phyloP scores from a whole-genome alignment of 2,113 vertebrate species.

The Ondatra zibethicus region DNA sequence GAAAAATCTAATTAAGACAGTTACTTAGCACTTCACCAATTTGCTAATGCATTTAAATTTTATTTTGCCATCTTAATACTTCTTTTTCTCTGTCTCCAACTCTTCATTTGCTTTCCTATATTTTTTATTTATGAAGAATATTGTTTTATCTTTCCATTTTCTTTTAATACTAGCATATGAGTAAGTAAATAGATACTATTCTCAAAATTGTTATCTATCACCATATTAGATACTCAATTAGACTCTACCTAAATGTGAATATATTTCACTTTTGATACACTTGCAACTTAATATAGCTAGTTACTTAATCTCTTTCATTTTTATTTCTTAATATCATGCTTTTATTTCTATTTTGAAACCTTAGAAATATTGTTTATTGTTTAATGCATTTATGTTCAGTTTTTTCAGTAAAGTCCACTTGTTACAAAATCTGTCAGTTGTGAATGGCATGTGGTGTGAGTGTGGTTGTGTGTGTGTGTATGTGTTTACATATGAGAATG shows the following conservation, averaged over 20 bases:
- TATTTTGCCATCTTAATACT: background rate
- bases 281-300: background rate
- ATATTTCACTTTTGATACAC: background rate
- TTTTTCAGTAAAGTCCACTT: background rate
- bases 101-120: background rate
- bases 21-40: slow-evolving; percentile 26
- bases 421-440: background rate
- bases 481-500: background rate
- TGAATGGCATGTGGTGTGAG: background rate
- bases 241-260: background rate
- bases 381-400: background rate
- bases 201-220: background rate
- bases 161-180: background rate
- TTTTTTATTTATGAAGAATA: background rate
- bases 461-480: background rate
- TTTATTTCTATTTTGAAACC: slow-evolving; percentile 23
- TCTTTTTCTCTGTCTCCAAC: background rate
- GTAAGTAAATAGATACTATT: background rate
- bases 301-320: background rate
- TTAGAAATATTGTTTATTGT: background rate
- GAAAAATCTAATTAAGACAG: background rate
- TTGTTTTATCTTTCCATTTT: background rate
- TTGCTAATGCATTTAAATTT: background rate
- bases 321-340: background rate
- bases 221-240: background rate